Evolutionary conservation across 2,888 invertebrate genomes (phyloP).

Genomic region (Lymantria monacha): DNA sequence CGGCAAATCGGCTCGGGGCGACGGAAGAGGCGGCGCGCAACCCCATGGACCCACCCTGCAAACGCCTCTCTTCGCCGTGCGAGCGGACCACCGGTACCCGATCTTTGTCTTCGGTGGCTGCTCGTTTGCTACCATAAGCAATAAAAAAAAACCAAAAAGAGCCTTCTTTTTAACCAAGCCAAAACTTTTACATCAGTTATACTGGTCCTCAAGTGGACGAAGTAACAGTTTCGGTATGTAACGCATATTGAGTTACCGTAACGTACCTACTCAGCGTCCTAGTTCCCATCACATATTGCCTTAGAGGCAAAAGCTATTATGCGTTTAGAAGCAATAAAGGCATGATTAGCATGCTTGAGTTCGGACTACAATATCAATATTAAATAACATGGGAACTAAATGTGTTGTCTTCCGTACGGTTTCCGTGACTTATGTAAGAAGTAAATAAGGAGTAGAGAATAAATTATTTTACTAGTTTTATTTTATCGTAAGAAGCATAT

Average conservation of each 20-base stretch:
- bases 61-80: no score
- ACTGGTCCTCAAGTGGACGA: constrained; percentile 4
- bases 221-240: constrained; percentile 14
- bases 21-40: no score
- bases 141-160: no score
- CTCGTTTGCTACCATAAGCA: no score
- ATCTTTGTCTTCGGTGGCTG: no score
- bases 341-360: background rate
- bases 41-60: no score
- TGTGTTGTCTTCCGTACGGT: constrained; percentile 8
- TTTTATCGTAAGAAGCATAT: no score
- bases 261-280: constrained; percentile 5
- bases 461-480: no score
- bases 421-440: constrained; percentile 10
- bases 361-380: constrained; percentile 1
- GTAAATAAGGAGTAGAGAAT: background rate
- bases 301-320: background rate
- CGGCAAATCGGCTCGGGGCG: no score
- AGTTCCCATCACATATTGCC: constrained; percentile 15
- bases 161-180: background rate
- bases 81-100: no score
- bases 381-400: constrained; percentile 17
- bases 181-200: background rate
- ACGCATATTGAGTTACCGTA: constrained; percentile 14
- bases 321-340: background rate